Base-by-base conservation (phyloP, 2,888 invertebrate species). In the Drosophila nigritarsus region DNA sequence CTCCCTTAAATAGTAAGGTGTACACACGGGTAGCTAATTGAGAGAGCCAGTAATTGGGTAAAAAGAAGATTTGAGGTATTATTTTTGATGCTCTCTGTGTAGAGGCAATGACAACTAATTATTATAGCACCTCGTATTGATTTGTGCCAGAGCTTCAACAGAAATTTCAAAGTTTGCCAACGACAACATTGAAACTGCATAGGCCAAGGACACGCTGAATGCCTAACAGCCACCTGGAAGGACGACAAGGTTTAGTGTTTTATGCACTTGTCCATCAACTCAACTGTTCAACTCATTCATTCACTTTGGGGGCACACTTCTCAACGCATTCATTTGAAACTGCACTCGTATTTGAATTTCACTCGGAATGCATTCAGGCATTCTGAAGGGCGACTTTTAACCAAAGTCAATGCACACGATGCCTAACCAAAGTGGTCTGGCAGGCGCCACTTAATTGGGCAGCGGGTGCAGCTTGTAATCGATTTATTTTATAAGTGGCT, bases 381-480 rank as follows among this genome's bases (percentile, higher is more conserved):
- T 67, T 55, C 49, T 27, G 45, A 38, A 0, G 27, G 65, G 53
- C 60, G 68, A 80, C 80, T 75, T 80, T 76, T 60, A 63, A 53
- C 64, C 60, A 80, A 78, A 80, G 78, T 78, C 77, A 76, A 80
- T 72, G 72, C 72, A 75, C 67, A 75, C 64, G 74, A 58, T 54
- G 56, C 51, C 54, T 48, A 59, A 42, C 48, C 50, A 65, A 65
- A 62, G 59, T 78, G 53, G 73, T 62, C 62, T 64, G 50, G 69
- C 62, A 38, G 32, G 27, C 7, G 15, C 42, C 48, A 49, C 24
- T 36, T 60, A 64, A 60, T 64, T 40, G 67, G 54, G 54, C 55
- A 54, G 54, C 54, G 20, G 51, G 29, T 27, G 53, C 30, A 8
- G 55, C 29, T 32, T 40, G 27, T 49, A 51, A 64, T 54, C 49